Percentiles rank a stretch among this genome's conserved stretches.
Conservation (phyloP, 1,140 invertebrate species). For the Heliothis subflexa region DNA sequence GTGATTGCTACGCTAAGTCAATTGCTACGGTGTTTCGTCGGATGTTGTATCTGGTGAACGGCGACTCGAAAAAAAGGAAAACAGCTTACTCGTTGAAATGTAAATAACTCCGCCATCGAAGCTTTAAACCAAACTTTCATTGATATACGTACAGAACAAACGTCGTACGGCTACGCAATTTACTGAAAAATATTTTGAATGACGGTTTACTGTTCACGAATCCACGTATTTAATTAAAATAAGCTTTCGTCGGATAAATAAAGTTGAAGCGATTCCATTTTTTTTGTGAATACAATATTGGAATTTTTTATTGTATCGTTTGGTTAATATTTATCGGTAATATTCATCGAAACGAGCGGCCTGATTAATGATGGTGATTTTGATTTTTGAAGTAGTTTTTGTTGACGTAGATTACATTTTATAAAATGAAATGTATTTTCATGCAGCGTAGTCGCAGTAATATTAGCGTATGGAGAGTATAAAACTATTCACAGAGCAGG, state of each 20-base stretch:
- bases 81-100: constrained; percentile 8
- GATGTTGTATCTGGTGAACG: constrained; percentile 13
- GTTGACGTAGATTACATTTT: background rate
- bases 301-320: background rate
- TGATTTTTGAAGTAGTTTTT: background rate
- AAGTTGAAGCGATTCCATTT: constrained; percentile 8
- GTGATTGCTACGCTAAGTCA: constrained; percentile 44
- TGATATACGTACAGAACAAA: background rate
- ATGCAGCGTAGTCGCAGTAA: background rate
- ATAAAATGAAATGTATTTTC: background rate
- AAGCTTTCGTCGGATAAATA: constrained; percentile 13
- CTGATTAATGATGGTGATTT: background rate
- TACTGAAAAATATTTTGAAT: constrained; percentile 5
- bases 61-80: background rate
- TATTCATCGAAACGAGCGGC: background rate
- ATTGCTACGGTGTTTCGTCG: constrained; percentile 28
- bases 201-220: background rate
- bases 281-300: constrained; percentile 3
- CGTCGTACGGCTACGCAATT: background rate
- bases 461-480: background rate
- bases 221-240: constrained; percentile 32
- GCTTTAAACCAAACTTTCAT: background rate
- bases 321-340: background rate
- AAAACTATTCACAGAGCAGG: constrained; percentile 12
- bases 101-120: constrained; percentile 3